Evolutionary conservation across 2,113 vertebrate species (phyloP).

Genomic region (Proterorhinus semilunaris): DNA sequence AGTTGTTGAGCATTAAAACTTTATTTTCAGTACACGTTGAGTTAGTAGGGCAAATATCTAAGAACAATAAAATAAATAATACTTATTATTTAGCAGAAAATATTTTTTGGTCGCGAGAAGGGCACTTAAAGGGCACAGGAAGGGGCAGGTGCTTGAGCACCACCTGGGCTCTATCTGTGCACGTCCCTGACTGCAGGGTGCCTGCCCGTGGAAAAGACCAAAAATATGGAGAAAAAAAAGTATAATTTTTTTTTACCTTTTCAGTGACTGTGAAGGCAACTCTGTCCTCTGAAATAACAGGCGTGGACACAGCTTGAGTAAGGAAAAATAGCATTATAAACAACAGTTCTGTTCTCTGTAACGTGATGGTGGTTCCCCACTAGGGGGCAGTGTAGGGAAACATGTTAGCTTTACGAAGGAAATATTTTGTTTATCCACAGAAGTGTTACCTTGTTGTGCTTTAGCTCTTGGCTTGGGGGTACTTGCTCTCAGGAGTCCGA

Average conservation of each 20-base stretch:
- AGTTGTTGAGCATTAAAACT: no score
- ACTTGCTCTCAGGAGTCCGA: constrained; percentile 33
- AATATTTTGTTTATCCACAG: background rate
- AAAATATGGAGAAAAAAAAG: background rate
- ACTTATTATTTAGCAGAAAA: no score
- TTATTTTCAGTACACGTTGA: no score
- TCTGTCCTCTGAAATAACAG: constrained; percentile 26
- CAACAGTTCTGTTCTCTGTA: background rate
- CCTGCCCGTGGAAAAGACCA: no score
- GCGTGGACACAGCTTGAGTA: constrained; percentile 16
- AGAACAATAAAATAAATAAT: no score
- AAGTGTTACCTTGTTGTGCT: constrained; percentile 43
- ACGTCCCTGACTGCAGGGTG: no score
- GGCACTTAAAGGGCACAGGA: no score
- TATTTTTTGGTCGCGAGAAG: no score
- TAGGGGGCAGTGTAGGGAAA: background rate
- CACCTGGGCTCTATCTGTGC: no score
- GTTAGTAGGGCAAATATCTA: no score
- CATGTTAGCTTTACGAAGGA: background rate
- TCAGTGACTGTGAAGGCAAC: constrained; percentile 12
- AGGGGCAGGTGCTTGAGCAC: no score
- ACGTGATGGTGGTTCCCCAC: background rate
- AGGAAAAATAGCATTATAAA: background rate
- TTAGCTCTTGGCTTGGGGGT: constrained; percentile 45
- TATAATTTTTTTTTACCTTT: constrained; percentile 31